Percentiles rank a stretch among this genome's conserved stretches.
phyloP scores from a whole-genome alignment of 2,113 vertebrate species.

The Bathybates hornii region DNA sequence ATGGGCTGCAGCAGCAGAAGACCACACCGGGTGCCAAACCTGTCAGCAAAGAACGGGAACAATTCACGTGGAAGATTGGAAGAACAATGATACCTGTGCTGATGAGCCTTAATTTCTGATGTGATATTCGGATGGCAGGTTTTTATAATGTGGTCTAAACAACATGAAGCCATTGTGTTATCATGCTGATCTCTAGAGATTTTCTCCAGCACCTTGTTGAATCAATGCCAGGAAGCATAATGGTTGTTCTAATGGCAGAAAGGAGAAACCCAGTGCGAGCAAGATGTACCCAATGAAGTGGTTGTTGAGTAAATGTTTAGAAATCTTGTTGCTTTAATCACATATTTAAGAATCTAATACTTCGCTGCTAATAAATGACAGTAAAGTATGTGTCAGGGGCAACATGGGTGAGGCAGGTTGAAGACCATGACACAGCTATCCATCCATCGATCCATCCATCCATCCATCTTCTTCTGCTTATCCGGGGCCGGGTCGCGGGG shows the following conservation, averaged over 20 bases:
- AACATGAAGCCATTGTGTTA: not conserved
- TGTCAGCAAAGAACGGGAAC: not conserved
- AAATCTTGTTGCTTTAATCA: fast-evolving
- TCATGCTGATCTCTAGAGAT: not conserved
- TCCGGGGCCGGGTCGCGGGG: not conserved
- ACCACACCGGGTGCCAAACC: not conserved
- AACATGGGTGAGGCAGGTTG: not conserved
- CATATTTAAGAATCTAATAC: not conserved
- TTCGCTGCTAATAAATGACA: not conserved
- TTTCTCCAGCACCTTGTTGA: not conserved
- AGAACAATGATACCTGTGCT: not conserved
- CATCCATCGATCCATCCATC: not conserved
- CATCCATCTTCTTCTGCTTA: not conserved
- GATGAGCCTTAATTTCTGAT: not conserved
- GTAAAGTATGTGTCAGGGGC: not conserved
- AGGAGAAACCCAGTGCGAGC: not conserved
- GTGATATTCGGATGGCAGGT: not conserved
- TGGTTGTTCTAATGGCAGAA: not conserved
- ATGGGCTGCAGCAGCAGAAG: not conserved
- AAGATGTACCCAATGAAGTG: not conserved
- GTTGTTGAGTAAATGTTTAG: not conserved
- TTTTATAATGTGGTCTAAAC: not conserved
- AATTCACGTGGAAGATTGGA: not conserved
- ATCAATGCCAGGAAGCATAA: not conserved
- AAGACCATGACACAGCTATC: not conserved